These are phyloP conservation scores for Fragum whitleyi DNA, from an alignment of 2,888 invertebrate genomes.

Conservation along the genomic window DNA sequence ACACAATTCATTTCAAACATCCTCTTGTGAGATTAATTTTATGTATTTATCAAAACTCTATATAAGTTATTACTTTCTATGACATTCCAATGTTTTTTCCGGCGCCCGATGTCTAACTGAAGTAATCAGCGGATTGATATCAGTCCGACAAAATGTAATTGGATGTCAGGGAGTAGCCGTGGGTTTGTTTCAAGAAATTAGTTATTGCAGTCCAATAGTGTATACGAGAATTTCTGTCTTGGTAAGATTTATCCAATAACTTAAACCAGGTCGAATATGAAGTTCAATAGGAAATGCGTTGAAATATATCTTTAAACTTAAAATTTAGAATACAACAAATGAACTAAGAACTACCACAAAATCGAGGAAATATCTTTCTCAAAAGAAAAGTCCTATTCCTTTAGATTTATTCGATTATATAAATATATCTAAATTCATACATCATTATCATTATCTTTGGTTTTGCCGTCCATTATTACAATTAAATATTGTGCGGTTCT, in stretches of 20 bases:
- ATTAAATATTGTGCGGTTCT: no score
- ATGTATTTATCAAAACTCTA: neutral
- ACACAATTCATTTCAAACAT: no score
- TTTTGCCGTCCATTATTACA: no score
- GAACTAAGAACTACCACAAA: no score
- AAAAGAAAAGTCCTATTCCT: no score
- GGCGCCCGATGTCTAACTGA: slow-evolving; percentile 9
- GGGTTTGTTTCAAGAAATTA: slow-evolving; percentile 13
- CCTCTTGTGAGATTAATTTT: neutral
- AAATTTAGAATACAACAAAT: no score
- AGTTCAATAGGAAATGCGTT: no score
- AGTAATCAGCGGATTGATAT: slow-evolving; percentile 11
- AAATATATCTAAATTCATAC: no score
- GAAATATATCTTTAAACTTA: no score
- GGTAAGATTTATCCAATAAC: neutral
- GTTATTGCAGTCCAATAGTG: neutral
- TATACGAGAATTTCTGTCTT: neutral
- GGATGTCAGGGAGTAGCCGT: neutral
- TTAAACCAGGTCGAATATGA: neutral
- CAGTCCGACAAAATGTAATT: slow-evolving; percentile 1
- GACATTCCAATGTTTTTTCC: neutral
- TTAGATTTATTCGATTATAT: no score
- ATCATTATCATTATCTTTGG: no score
- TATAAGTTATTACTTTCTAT: slow-evolving; percentile 12
- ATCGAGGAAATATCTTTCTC: no score